phyloP scores from a whole-genome alignment of 2,888 invertebrate species.

The Prosopocoilus inquinatus region DNA sequence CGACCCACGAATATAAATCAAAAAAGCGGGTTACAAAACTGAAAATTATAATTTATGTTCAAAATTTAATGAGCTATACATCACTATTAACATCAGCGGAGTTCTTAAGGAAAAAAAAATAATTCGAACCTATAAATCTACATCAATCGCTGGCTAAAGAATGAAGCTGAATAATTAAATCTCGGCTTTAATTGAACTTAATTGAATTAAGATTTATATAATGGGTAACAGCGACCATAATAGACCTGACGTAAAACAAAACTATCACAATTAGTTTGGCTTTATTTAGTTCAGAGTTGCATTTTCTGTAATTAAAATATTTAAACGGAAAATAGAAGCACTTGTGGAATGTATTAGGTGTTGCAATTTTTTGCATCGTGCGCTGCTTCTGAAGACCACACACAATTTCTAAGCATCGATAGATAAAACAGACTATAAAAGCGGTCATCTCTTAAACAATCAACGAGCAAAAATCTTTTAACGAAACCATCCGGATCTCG shows the following conservation, averaged over 20 bases:
- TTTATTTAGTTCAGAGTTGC: constrained; percentile 1
- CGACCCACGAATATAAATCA: no score
- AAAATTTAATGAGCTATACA: no score
- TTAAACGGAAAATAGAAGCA: constrained; percentile 2
- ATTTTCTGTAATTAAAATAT: constrained; percentile 4
- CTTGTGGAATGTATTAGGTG: constrained; percentile 2
- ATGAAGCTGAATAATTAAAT: no score
- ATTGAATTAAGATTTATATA: background rate
- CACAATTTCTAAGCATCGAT: constrained; percentile 27
- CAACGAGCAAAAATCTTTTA: constrained; percentile 10
- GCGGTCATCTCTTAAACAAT: constrained; percentile 23
- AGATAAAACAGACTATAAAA: constrained; percentile 28
- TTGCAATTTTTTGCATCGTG: background rate
- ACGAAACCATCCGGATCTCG: constrained; percentile 12
- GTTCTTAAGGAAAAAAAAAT: no score
- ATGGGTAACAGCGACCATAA: background rate
- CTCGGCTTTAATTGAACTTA: no score
- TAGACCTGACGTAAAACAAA: background rate
- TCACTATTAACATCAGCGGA: no score
- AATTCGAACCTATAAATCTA: no score
- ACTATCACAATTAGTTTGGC: background rate
- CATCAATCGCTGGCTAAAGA: no score
- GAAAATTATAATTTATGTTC: no score
- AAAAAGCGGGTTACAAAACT: no score
- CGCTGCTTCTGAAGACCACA: constrained; percentile 25